Conservation (phyloP, 2,888 invertebrate species). For the Chromoteleia sp. region DNA sequence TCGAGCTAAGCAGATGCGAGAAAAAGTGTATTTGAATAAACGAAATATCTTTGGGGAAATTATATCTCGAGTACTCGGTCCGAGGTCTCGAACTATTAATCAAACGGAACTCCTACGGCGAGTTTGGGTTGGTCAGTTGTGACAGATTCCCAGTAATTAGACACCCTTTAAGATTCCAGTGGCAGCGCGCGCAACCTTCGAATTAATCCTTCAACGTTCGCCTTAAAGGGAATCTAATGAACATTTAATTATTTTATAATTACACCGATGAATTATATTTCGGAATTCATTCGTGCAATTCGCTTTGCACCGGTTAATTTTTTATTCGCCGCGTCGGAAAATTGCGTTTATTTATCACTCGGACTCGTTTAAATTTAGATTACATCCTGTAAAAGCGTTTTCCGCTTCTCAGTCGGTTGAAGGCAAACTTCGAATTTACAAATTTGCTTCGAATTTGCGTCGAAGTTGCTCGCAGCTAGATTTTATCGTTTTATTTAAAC, state of each 20-base stretch:
- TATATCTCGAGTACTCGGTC: constrained; percentile 50
- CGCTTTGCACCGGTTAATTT: neutral
- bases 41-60: constrained; percentile 63
- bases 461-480: constrained; percentile 11
- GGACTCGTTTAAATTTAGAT: neutral
- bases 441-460: too few species aligned
- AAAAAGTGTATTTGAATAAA: constrained; percentile 59
- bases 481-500: constrained; percentile 47
- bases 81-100: constrained; percentile 62
- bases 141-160: constrained; percentile 73
- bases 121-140: constrained; percentile 69
- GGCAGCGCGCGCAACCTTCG: constrained; percentile 31
- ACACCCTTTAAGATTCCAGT: constrained; percentile 67
- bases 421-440: constrained; percentile 3
- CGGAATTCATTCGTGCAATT: neutral
- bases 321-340: neutral
- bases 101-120: constrained; percentile 63
- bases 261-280: constrained; percentile 19
- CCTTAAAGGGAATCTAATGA: constrained; percentile 26
- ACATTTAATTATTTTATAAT: constrained; percentile 56
- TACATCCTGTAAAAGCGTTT: neutral
- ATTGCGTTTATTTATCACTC: constrained; percentile 13
- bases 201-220: constrained; percentile 23
- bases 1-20: constrained; percentile 30
- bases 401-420: neutral